Base-by-base conservation (phyloP, 1,140 invertebrate genomes). In the Laodelphax striatellus region DNA sequence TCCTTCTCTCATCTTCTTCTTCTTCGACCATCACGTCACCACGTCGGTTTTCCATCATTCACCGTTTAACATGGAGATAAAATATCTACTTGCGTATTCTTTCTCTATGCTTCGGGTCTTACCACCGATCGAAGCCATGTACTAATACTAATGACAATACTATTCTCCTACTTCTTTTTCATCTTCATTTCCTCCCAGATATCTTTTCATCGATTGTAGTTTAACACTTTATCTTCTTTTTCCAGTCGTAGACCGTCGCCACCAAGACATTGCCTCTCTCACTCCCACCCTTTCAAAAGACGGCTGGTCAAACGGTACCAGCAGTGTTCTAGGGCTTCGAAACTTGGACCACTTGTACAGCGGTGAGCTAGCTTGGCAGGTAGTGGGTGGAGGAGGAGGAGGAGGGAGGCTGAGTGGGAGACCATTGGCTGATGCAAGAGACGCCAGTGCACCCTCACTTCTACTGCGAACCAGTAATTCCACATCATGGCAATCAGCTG, bases 331-430 rank as follows among this genome's bases (percentile, higher is more conserved):
- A 21, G 80, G 78, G 1, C 83, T 86, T 1, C 78, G 83, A 58
- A 77, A 88, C 1, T 68, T 92, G 10, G 89, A 92, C 65, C 83
- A 88, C 0, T 70, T 94, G 1, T 90, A 92, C 65, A 80, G 82
- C 31, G 88, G 87, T 1, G 86, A 91, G 58, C 70, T 93, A 8
- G 81, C 80, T 82, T 21, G 74, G 80, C 62, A 69, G 74, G 54
- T 77, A 79, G 68, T 61, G 83, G 3, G 70, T 90, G 0, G 77
- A n/a, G n/a, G n/a, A n/a, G n/a, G n/a, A n/a, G n/a, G n/a, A n/a
- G n/a, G 81, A 9, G 89, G 89, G 0, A 73, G 82, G 42, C 69
- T 93, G 0, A 70, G 78, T 0, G 79, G 84, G 0, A 78, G 84
- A 14, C 79, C 84, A 0, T 80, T 91, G 3, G 85, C 86, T 0